Percentiles rank a stretch among this genome's conserved stretches.
These are phyloP conservation scores for Microctonus aethiopoides DNA, from an alignment of 2,888 invertebrate genomes.

Conservation along the genomic window DNA sequence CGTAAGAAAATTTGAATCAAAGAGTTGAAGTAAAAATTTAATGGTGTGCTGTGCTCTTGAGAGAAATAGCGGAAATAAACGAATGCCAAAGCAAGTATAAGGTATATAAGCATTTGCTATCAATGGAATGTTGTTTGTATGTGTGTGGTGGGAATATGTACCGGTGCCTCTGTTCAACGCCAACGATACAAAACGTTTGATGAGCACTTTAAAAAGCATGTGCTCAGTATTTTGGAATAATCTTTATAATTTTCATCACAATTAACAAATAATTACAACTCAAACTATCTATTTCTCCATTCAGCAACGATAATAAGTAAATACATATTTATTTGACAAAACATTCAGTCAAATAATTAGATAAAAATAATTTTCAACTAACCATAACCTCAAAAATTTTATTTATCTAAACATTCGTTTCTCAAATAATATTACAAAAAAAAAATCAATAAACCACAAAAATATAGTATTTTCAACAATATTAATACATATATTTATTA, in stretches of 20 bases:
- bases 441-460: not conserved
- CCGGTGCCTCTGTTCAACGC: not conserved
- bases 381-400: not conserved
- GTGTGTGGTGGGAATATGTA: not conserved
- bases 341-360: not conserved
- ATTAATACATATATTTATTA: not conserved
- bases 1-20: constrained; percentile 26
- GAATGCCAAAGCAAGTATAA: too few relatives aligned
- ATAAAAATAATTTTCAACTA: not conserved
- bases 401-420: not conserved
- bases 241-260: not conserved
- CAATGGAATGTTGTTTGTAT: not conserved
- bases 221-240: not conserved
- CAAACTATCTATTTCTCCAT: too few relatives aligned
- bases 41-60: constrained; percentile 47
- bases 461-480: not conserved
- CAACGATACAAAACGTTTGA: not conserved
- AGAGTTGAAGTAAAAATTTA: constrained; percentile 16
- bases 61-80: constrained; percentile 42
- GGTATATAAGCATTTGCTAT: not conserved
- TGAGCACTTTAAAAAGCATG: constrained; percentile 6
- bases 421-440: not conserved
- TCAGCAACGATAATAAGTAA: too few relatives aligned
- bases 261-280: too few relatives aligned
- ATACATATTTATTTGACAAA: not conserved